Evolutionary conservation across 2,113 vertebrate species (phyloP).

Genomic region (Pheucticus melanocephalus): DNA sequence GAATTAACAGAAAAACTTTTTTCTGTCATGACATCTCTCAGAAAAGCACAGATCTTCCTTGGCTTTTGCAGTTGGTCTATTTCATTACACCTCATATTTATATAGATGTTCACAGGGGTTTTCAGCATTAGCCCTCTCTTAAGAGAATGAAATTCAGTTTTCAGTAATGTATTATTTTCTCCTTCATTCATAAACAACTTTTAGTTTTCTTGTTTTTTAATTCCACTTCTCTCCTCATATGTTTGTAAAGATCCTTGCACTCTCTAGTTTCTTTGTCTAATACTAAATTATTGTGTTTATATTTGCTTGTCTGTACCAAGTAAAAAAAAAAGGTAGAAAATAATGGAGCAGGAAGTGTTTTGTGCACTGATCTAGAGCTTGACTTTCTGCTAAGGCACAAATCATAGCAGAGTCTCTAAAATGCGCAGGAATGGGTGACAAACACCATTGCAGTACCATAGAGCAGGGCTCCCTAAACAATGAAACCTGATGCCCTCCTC

Average conservation of each 20-base stretch:
- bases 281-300: neutral
- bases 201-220: neutral
- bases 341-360: neutral
- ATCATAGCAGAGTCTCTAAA: neutral
- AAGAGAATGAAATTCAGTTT: neutral
- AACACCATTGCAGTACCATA: neutral
- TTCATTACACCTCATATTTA: neutral
- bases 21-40: neutral
- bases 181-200: neutral
- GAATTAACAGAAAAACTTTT: neutral
- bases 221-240: neutral
- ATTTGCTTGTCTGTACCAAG: neutral
- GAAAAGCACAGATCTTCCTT: neutral
- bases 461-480: neutral
- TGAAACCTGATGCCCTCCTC: neutral
- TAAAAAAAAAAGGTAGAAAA: neutral
- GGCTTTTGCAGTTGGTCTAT: neutral
- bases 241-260: neutral
- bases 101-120: neutral
- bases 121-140: neutral
- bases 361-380: neutral
- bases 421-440: neutral
- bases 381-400: too few species aligned
- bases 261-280: neutral
- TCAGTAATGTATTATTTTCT: neutral